phyloP scores from a whole-genome alignment of 2,888 invertebrate genomes.

The Yponomeuta evonymella region DNA sequence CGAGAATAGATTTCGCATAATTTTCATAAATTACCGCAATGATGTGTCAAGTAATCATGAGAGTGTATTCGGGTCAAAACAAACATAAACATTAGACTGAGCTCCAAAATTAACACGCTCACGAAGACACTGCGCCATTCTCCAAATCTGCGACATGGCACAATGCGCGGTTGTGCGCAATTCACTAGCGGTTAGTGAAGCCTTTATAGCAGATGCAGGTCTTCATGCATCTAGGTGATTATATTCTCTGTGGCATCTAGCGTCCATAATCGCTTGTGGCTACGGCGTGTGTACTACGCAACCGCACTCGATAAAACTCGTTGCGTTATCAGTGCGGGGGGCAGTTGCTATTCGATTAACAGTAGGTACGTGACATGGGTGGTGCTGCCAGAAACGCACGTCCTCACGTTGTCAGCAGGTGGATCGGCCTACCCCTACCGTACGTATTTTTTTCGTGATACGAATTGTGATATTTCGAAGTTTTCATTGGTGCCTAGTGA shows the following conservation, averaged over 20 bases:
- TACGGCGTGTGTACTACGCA: conserved; percentile 48
- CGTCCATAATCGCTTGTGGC: conserved; percentile 45
- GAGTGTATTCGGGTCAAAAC: neutral
- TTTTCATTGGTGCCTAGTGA: neutral
- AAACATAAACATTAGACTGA: neutral
- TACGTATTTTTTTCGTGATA: conserved; percentile 38
- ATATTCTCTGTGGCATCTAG: too few relatives aligned
- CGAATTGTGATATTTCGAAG: neutral
- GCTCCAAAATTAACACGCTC: neutral
- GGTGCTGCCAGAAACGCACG: conserved; percentile 68
- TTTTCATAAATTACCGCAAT: neutral
- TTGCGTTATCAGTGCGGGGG: conserved; percentile 41
- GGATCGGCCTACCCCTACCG: conserved; percentile 68
- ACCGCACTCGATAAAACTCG: conserved; percentile 62
- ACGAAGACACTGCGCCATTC: conserved; percentile 14
- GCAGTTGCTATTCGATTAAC: conserved; percentile 51
- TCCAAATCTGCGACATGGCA: neutral
- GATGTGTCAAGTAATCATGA: neutral
- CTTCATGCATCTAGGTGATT: conserved; percentile 42
- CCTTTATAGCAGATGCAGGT: neutral
- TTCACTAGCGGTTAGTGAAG: conserved; percentile 26
- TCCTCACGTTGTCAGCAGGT: conserved; percentile 68
- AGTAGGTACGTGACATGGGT: conserved; percentile 68
- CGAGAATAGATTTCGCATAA: neutral
- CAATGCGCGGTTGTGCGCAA: conserved; percentile 19